These are phyloP conservation scores for Cataglyphis hispanica DNA, from an alignment of 1,140 invertebrate species.

Conservation along the genomic window DNA sequence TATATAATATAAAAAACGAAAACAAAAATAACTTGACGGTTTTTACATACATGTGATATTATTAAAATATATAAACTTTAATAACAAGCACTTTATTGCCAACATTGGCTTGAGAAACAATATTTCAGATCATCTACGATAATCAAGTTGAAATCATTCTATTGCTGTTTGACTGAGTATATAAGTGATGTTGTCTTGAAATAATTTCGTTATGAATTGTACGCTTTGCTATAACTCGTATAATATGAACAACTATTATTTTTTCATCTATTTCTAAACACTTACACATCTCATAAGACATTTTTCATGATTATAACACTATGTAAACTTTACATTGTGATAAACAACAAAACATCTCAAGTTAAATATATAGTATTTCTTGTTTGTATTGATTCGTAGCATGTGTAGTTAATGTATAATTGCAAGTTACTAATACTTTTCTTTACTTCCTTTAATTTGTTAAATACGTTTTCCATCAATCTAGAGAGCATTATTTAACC, in stretches of 20 bases:
- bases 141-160: conserved; percentile 38
- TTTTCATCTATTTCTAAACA: conserved; percentile 63
- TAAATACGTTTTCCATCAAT: conserved; percentile 49
- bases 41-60: conserved; percentile 22
- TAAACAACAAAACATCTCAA: conserved; percentile 76
- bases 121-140: conserved; percentile 5
- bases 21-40: conserved; percentile 53
- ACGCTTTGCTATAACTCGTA: conserved; percentile 36
- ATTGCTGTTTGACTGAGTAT: conserved; percentile 23
- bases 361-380: conserved; percentile 63
- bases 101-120: conserved; percentile 11
- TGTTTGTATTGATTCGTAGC: conserved; percentile 49
- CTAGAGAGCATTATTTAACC: conserved; percentile 31
- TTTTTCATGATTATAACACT: conserved; percentile 79
- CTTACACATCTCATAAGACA: conserved; percentile 60
- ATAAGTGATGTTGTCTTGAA: conserved; percentile 18
- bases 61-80: conserved; percentile 50
- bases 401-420: conserved; percentile 57
- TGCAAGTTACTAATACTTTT: conserved; percentile 49
- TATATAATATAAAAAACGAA: conserved; percentile 31
- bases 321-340: conserved; percentile 84
- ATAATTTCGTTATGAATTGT: conserved; percentile 42
- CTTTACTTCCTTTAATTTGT: conserved; percentile 52
- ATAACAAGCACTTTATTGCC: conserved; percentile 63
- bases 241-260: conserved; percentile 75